phyloP scores from a whole-genome alignment of 2,113 vertebrate species.

The Pimephales promelas region DNA sequence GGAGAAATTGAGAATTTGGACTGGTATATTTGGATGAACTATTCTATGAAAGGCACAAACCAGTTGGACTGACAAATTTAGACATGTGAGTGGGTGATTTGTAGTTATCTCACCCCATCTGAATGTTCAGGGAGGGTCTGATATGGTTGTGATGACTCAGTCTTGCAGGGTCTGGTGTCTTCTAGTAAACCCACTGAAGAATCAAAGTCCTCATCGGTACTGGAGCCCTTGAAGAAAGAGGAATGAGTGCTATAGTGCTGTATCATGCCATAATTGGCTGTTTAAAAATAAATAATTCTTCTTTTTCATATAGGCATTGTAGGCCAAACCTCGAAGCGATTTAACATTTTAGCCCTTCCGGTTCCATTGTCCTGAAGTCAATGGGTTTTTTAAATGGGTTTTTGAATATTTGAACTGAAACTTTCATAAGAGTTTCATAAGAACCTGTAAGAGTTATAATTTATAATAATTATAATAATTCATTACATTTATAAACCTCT shows the following conservation, averaged over 20 bases:
- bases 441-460: no score
- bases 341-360: no score
- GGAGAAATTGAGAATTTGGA: no score
- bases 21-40: background rate
- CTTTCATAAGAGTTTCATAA: no score
- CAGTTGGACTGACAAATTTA: background rate
- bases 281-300: background rate
- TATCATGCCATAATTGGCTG: background rate
- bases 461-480: no score
- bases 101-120: conserved; percentile 34
- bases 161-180: conserved; percentile 42
- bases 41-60: background rate
- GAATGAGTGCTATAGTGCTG: background rate
- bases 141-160: conserved; percentile 51
- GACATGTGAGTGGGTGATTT: background rate
- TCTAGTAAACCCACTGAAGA: conserved; percentile 44
- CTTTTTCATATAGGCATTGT: background rate
- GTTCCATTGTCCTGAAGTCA: no score
- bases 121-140: conserved; percentile 48
- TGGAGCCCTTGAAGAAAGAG: conserved; percentile 37
- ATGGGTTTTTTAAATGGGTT: no score
- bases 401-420: no score
- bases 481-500: no score
- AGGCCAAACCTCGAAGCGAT: no score
- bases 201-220: conserved; percentile 43